Percentiles rank a stretch among this genome's conserved stretches.
These are phyloP conservation scores for Linyphia triangularis DNA, from an alignment of 2,888 invertebrate species.

Conservation along the genomic window DNA sequence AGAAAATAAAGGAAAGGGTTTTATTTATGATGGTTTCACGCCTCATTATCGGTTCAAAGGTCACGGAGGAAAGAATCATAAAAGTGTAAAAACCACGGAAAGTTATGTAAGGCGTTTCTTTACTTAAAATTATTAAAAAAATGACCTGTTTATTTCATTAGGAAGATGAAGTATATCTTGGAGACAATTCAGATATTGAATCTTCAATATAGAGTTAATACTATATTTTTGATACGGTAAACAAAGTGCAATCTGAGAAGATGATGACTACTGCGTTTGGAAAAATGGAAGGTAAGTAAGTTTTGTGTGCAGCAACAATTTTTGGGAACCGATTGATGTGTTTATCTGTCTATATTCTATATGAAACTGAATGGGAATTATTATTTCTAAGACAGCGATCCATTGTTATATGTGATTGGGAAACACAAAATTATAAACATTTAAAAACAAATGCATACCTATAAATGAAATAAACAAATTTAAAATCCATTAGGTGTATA, in stretches of 20 bases:
- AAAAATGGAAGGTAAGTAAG: not conserved
- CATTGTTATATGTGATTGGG: too few relatives aligned
- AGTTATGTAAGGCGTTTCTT: not conserved
- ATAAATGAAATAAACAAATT: too few relatives aligned
- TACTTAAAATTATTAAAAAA: not conserved
- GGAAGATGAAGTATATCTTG: not conserved
- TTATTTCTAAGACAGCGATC: too few relatives aligned
- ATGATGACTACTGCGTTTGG: not conserved
- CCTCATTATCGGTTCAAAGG: not conserved
- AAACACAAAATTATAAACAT: too few relatives aligned
- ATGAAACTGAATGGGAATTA: too few relatives aligned
- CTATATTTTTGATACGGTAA: not conserved
- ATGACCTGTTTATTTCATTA: not conserved
- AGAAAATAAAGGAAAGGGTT: not conserved
- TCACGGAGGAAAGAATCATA: not conserved
- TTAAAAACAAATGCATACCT: too few relatives aligned
- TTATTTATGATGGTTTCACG: not conserved
- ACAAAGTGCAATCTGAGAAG: not conserved
- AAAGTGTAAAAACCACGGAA: not conserved
- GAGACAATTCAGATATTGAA: not conserved
- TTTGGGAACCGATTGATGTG: too few relatives aligned
- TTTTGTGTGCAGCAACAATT: too few relatives aligned
- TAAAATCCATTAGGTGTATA: too few relatives aligned
- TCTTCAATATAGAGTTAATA: not conserved
- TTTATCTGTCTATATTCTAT: too few relatives aligned